Percentiles rank a stretch among this genome's conserved stretches.
These are phyloP conservation scores for Drosophila insularis DNA, from an alignment of 1,140 invertebrate genomes.

Conservation along the genomic window DNA sequence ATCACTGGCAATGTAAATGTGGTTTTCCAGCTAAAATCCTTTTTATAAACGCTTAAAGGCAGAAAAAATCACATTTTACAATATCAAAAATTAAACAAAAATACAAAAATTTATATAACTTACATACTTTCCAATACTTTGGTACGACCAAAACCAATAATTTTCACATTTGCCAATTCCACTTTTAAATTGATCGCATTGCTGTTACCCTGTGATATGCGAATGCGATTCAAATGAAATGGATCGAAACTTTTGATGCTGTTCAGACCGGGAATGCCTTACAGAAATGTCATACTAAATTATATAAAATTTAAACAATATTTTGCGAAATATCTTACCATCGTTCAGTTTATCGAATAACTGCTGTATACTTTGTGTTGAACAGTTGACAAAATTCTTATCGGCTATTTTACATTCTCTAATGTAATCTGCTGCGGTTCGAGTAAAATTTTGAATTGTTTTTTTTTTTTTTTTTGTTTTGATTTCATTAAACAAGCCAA, in stretches of 20 bases:
- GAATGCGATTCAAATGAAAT: slow-evolving; percentile 85
- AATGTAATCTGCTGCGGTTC: slow-evolving; percentile 86
- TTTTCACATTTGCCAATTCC: slow-evolving; percentile 86
- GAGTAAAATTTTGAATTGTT: slow-evolving; percentile 63
- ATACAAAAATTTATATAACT: slow-evolving; percentile 51
- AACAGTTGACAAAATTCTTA: slow-evolving; percentile 86
- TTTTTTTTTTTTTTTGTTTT: slow-evolving; percentile 21
- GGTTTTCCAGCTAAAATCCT: slow-evolving; percentile 87
- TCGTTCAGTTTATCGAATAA: slow-evolving; percentile 85
- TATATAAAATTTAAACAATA: too few species aligned
- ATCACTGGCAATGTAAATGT: slow-evolving; percentile 85
- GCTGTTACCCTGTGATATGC: slow-evolving; percentile 86
- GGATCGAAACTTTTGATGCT: slow-evolving; percentile 85
- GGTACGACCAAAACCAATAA: slow-evolving; percentile 86
- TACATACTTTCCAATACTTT: slow-evolving; percentile 85
- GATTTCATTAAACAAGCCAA: slow-evolving; percentile 17
- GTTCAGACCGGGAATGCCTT: slow-evolving; percentile 81
- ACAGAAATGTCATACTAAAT: background rate
- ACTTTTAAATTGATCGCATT: slow-evolving; percentile 88
- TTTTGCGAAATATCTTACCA: slow-evolving; percentile 44
- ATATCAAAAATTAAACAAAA: background rate
- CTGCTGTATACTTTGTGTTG: slow-evolving; percentile 85
- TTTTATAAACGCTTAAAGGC: slow-evolving; percentile 83
- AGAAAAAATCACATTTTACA: background rate
- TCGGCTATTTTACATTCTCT: slow-evolving; percentile 86